phyloP scores from a whole-genome alignment of 2,797 vertebrate species.

The Macropodus opercularis region DNA sequence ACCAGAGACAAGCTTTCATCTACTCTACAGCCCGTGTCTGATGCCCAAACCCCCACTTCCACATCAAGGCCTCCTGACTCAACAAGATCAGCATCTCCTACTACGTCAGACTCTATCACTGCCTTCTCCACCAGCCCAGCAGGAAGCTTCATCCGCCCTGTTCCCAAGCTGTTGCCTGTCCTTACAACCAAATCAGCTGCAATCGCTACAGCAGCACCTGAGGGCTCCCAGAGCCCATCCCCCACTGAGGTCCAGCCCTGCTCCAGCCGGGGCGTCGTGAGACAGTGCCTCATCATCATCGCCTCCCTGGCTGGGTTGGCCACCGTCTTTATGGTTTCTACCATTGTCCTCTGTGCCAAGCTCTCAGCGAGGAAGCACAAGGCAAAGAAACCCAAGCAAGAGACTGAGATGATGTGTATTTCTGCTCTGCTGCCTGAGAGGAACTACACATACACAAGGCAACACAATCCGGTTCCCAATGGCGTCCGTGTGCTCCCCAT shows the following conservation, averaged over 20 bases:
- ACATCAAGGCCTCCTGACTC: not conserved
- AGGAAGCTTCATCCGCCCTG: not conserved
- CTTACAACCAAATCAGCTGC: not conserved
- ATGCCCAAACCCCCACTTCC: not conserved
- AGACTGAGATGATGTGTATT: constrained; percentile 90
- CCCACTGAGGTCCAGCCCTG: constrained; percentile 32
- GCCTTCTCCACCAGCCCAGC: constrained; percentile 11
- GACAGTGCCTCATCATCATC: constrained; percentile 84
- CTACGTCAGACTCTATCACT: not conserved
- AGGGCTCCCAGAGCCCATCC: not conserved
- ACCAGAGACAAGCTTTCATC: not conserved
- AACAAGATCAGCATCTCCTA: not conserved
- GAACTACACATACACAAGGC: constrained; percentile 25
- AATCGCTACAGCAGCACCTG: not conserved
- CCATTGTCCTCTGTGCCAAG: constrained; percentile 81
- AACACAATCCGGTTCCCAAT: constrained; percentile 58
- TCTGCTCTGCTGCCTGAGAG: constrained; percentile 85
- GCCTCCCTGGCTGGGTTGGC: constrained; percentile 81
- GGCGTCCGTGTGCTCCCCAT: constrained; percentile 56
- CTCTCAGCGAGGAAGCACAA: constrained; percentile 75
- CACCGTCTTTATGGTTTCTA: constrained; percentile 84
- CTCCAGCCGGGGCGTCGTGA: constrained; percentile 39
- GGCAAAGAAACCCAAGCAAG: constrained; percentile 40
- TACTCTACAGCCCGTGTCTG: not conserved
- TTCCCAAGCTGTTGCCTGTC: not conserved